phyloP scores from a whole-genome alignment of 2,113 vertebrate genomes.

The Ibidorhyncha struthersii region DNA sequence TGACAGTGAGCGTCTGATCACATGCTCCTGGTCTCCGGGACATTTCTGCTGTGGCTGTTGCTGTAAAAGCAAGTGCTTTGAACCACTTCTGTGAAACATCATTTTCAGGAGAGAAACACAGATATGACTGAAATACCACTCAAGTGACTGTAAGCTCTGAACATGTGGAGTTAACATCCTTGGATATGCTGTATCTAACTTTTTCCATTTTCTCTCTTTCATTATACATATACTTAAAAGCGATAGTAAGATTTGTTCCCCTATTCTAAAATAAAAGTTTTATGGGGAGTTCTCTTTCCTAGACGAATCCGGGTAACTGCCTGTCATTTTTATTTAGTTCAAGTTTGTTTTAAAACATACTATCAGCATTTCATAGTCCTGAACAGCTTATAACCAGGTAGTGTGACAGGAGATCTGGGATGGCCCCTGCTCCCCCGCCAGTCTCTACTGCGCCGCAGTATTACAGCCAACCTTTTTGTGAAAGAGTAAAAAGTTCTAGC shows the following conservation, averaged over 20 bases:
- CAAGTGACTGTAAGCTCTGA: background rate
- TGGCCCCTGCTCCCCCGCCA: background rate
- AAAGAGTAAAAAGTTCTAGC: background rate
- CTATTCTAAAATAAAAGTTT: background rate
- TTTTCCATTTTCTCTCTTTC: background rate
- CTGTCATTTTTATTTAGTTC: background rate
- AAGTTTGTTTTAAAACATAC: background rate
- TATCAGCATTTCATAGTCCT: background rate
- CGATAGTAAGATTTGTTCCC: background rate
- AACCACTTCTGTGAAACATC: background rate
- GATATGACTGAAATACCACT: background rate
- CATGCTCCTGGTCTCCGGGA: fast-evolving
- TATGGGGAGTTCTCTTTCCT: background rate
- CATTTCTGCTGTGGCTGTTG: background rate
- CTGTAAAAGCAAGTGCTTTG: background rate
- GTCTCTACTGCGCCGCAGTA: background rate
- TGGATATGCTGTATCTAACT: background rate
- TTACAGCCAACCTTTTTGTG: background rate
- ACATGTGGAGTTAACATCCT: background rate
- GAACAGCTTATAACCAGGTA: background rate
- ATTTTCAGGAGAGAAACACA: background rate
- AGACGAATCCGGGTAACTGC: background rate
- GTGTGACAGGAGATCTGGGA: background rate
- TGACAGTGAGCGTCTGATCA: background rate
- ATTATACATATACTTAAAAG: background rate